Conservation (phyloP, 2,113 vertebrate genomes). For the Barbus barbus region DNA sequence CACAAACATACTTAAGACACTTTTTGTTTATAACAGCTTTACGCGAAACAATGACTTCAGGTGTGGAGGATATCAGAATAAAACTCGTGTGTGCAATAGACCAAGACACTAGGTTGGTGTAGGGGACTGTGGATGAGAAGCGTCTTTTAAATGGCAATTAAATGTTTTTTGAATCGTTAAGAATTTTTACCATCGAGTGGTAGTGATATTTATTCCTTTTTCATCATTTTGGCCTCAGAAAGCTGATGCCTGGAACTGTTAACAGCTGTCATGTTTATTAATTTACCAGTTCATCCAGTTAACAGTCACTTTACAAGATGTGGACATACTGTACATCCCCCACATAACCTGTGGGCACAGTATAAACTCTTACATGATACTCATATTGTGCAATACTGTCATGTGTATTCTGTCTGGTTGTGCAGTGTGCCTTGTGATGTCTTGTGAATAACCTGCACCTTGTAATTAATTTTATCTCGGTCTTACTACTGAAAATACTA, state of each 20-base stretch:
- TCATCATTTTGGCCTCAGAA: neutral
- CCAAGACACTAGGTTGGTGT: neutral
- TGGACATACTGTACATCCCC: neutral
- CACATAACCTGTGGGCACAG: conserved; percentile 17
- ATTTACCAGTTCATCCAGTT: conserved; percentile 3
- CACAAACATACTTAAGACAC: neutral
- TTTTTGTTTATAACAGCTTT: neutral
- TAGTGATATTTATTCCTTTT: neutral
- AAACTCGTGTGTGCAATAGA: neutral
- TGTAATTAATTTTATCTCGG: neutral
- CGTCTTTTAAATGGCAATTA: neutral
- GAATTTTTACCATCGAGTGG: neutral
- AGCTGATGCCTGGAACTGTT: neutral
- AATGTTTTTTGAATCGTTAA: neutral
- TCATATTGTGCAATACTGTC: neutral
- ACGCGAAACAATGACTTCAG: neutral
- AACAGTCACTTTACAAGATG: conserved; percentile 15
- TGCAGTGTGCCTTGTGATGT: neutral
- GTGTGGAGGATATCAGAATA: neutral
- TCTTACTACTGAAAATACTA: neutral
- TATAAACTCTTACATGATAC: too few species aligned
- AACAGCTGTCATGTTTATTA: conserved; percentile 9
- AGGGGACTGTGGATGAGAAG: neutral
- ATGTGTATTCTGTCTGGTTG: neutral
- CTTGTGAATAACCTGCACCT: neutral